Evolutionary conservation across 2,888 invertebrate genomes (phyloP), one percentile per base, ranked within the genome.

Genomic region (Altica lythri): DNA sequence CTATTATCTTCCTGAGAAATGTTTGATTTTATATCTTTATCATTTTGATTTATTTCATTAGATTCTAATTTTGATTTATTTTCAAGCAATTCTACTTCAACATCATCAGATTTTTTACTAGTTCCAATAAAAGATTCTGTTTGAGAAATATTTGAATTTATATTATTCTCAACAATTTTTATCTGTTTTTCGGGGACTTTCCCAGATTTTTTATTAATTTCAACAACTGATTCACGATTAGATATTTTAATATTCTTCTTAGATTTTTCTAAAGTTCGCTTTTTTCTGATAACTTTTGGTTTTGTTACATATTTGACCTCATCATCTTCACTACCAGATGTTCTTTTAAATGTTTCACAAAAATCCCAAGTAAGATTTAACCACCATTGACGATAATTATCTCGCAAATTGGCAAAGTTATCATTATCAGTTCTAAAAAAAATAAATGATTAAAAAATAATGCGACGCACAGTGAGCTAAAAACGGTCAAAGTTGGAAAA

Each of bases 351-450:
- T 8, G 63, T 60, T n/a, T 72, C 69, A 50, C 69, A 71, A 64
- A 65, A 73, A n/a, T 60, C 55, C 73, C 72, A 73, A 10, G 72
- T 72, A 13, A 73, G 54, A 14, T 71, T 59, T 4, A 68, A 60
- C 73, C 74, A 74, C 67, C 68, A 73, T 30, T 63, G 63, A 25
- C 63, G 62, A 55, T 72, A 74, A 40, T 68, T 70, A 47, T 72
- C 66, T 5, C 68, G 60, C 17, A 67, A 65, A 44, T 68, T 64
- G 4, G 59, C 58, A 19, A 69, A 68, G 57, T 71, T 71, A 10
- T 68, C 64, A 45, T 65, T 63, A 54, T 72, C 70, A 22, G 63
- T 60, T 17, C 71, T 73, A 51, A 42, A 70, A 63, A 35, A 43
- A 43, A 46, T 16, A 6, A 5, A 22, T 22, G 22, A 22, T 22